Evolutionary conservation across 1,140 invertebrate genomes (phyloP).

Genomic region (Eumeta japonica): DNA sequence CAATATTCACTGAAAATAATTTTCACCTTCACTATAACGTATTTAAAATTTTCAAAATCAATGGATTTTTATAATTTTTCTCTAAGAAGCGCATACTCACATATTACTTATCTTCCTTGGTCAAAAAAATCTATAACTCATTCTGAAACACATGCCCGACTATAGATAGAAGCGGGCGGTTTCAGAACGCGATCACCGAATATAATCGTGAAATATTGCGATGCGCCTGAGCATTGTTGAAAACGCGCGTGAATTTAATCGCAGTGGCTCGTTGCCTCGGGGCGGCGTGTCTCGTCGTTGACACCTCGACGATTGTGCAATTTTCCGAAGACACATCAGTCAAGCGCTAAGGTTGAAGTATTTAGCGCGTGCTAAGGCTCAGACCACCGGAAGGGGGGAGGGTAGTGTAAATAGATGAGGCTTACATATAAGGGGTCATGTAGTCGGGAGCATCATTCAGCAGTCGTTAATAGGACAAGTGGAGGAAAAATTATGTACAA

Average conservation of each 20-base stretch:
- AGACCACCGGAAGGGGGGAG: conserved; percentile 44
- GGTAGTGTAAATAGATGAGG: conserved; percentile 54
- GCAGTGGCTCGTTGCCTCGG: conserved; percentile 26
- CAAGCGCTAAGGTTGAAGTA: conserved; percentile 53
- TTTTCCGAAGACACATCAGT: conserved; percentile 48
- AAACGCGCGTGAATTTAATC: conserved; percentile 31
- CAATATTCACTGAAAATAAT: no score
- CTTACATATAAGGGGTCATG: conserved; percentile 54
- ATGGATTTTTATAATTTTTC: no score
- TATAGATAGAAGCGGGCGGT: no score
- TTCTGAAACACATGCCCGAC: no score
- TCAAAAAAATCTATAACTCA: no score
- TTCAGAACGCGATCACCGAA: no score
- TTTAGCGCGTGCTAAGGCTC: conserved; percentile 48
- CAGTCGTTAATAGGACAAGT: conserved; percentile 32
- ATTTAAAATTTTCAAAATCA: no score
- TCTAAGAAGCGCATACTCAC: no score
- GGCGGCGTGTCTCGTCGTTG: conserved; percentile 33
- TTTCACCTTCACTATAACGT: no score
- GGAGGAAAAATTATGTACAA: conserved; percentile 33
- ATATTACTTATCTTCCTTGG: no score
- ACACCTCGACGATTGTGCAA: conserved; percentile 51
- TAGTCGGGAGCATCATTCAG: conserved; percentile 46
- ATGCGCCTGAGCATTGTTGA: no score
- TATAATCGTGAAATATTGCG: no score